These are phyloP conservation scores for Diorhabda sublineata DNA, from an alignment of 1,140 invertebrate genomes.

Conservation along the genomic window DNA sequence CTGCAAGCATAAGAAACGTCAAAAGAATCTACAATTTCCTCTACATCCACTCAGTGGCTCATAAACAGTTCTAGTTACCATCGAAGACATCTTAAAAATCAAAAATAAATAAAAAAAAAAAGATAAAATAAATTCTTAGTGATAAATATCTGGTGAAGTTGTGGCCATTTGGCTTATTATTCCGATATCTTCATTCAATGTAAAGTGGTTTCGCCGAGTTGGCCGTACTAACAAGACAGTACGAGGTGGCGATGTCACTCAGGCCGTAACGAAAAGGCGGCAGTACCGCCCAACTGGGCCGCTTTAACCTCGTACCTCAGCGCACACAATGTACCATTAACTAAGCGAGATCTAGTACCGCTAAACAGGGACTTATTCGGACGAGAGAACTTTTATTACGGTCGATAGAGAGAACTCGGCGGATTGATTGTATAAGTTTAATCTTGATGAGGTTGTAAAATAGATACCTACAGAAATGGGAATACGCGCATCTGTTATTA, in stretches of 20 bases:
- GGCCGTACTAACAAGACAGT: slow-evolving; percentile 44
- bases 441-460: not conserved
- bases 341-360: slow-evolving; percentile 2
- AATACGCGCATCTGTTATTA: too few species aligned
- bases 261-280: slow-evolving; percentile 39
- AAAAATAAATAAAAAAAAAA: not conserved
- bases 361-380: not conserved
- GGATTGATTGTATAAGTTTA: not conserved
- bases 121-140: slow-evolving; percentile 19
- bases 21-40: slow-evolving; percentile 22
- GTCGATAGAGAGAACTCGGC: not conserved
- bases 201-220: slow-evolving; percentile 41
- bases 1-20: not conserved
- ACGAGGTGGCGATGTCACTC: slow-evolving; percentile 46
- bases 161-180: slow-evolving; percentile 44
- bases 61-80: slow-evolving; percentile 34
- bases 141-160: slow-evolving; percentile 41
- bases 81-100: not conserved
- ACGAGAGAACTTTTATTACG: not conserved
- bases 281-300: slow-evolving; percentile 38
- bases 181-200: slow-evolving; percentile 48
- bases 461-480: too few species aligned
- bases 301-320: slow-evolving; percentile 31
- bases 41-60: slow-evolving; percentile 26
- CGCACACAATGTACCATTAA: slow-evolving; percentile 40